Evolutionary conservation across 2,888 invertebrate genomes (phyloP).

Genomic region (Danaus chrysippus): DNA sequence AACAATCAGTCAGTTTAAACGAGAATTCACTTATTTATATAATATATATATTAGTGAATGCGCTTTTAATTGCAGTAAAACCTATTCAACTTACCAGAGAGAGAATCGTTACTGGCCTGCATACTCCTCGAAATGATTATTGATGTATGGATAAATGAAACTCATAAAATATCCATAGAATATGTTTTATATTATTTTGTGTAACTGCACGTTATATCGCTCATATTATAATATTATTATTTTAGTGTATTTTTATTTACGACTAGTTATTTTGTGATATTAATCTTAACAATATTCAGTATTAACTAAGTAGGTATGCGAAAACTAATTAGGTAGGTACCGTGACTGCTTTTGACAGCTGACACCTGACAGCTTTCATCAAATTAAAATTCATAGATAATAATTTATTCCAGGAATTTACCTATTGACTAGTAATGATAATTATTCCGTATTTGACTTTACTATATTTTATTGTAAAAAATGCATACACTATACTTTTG

Average conservation of each 20-base stretch:
- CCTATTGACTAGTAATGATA: too few species aligned
- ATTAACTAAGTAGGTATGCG: neutral
- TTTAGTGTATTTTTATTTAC: neutral
- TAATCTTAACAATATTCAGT: too few species aligned
- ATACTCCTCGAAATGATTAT: conserved; percentile 43
- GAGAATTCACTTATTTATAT: neutral
- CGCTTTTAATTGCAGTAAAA: neutral
- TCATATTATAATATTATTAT: conserved; percentile 1
- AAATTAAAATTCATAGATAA: neutral
- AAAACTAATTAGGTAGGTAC: neutral
- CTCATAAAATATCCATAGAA: conserved; percentile 27
- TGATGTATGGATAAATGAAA: conserved; percentile 20
- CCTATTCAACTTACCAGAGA: conserved; percentile 53
- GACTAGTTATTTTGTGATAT: neutral
- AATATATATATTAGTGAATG: neutral
- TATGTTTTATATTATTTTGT: conserved; percentile 12
- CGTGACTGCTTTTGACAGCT: conserved; percentile 11
- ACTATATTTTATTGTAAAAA: too few species aligned
- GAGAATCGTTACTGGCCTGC: conserved; percentile 67
- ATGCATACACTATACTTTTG: too few species aligned
- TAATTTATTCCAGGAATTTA: neutral
- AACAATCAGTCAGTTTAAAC: conserved; percentile 25
- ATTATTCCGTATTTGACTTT: too few species aligned
- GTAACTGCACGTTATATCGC: neutral
- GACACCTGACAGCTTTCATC: conserved; percentile 9